Percentiles rank a stretch among this genome's conserved stretches.
Conservation (phyloP, 2,113 vertebrate genomes). For the Oenanthe melanoleuca region DNA sequence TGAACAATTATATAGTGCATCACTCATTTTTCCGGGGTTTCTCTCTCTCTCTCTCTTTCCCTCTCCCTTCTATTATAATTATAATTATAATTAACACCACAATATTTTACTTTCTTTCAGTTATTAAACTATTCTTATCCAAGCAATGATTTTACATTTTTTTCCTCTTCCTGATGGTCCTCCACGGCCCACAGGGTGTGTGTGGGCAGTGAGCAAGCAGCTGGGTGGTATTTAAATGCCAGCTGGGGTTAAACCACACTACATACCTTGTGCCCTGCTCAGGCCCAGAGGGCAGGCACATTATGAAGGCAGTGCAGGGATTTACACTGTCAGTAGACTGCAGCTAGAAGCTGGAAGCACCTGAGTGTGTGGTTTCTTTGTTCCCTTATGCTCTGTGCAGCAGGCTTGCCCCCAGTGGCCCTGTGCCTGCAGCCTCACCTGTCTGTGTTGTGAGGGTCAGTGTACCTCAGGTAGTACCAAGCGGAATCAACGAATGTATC, state of each 20-base stretch:
- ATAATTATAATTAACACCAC: background rate
- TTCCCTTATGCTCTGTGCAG: background rate
- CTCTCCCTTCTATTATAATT: background rate
- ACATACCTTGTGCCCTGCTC: background rate
- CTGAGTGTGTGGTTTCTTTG: background rate
- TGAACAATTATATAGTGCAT: background rate
- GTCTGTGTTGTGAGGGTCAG: slow-evolving; percentile 84
- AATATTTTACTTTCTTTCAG: background rate
- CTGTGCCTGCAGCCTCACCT: slow-evolving; percentile 74
- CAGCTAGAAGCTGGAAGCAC: background rate
- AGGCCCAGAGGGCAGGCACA: background rate
- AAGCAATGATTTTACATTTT: background rate
- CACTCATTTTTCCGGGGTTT: background rate
- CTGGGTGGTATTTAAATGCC: background rate
- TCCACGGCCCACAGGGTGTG: background rate
- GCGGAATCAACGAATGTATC: slow-evolving; percentile 96
- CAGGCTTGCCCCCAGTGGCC: background rate
- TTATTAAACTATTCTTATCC: background rate
- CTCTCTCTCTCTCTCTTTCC: background rate
- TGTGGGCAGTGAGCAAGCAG: background rate
- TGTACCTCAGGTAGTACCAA: slow-evolving; percentile 96
- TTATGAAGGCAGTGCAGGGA: background rate
- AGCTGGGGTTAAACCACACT: background rate
- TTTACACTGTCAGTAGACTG: background rate
- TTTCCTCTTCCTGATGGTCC: background rate